Evolutionary conservation across 1,140 invertebrate species (phyloP).

Genomic region (Calliphora vicina): DNA sequence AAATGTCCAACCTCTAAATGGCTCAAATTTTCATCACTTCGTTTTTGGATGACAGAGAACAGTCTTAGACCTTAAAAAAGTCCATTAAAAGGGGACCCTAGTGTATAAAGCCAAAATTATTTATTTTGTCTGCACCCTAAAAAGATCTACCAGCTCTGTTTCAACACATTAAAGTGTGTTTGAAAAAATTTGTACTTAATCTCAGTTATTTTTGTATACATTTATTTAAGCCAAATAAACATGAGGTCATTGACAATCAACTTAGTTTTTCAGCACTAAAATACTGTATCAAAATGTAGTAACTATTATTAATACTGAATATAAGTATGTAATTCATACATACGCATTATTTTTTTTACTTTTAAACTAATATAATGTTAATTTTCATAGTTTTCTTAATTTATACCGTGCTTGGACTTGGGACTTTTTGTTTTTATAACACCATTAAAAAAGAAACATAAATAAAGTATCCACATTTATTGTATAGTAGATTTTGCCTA

Average conservation of each 20-base stretch:
- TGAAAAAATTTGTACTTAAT: background rate
- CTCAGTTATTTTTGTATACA: background rate
- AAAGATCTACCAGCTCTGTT: background rate
- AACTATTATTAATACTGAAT: no score
- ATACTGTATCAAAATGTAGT: no score
- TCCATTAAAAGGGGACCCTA: no score
- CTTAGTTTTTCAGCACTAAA: background rate
- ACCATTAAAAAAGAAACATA: background rate
- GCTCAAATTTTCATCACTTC: no score
- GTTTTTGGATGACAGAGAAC: no score
- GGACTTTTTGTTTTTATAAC: background rate
- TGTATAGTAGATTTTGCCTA: background rate
- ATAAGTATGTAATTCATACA: background rate
- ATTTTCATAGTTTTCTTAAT: background rate
- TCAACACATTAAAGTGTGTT: background rate
- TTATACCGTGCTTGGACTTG: background rate
- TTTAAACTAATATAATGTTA: background rate
- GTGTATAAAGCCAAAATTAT: no score
- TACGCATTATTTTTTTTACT: background rate
- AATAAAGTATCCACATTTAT: background rate
- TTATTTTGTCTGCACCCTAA: no score
- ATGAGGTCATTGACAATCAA: slow-evolving; percentile 5
- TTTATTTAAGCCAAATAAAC: background rate
- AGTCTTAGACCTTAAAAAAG: no score
- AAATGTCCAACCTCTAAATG: no score